Base-by-base conservation (phyloP, 2,888 invertebrate genomes). In the Meiosimyza platycephala region DNA sequence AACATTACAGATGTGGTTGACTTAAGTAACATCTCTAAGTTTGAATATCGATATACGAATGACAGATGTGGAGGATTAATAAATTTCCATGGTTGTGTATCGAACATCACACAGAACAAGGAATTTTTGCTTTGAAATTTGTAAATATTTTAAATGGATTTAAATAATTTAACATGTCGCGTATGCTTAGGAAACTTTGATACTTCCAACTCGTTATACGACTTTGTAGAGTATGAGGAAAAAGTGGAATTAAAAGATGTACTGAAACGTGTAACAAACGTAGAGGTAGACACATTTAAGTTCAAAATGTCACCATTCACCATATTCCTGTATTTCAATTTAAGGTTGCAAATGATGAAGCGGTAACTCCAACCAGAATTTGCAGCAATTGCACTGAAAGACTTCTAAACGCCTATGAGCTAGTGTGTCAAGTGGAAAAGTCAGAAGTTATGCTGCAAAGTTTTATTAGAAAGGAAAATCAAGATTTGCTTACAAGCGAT, bases 351-450 rank as follows among this genome's bases (percentile, higher is more conserved):
- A 74, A 77, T 55, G 72, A 77, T 52, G 81, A 82, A 33, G 73
- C 76, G 13, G 70, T 73, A 28, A 76, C 79, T 16, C 85, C 85
- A 0, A 77, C 75, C 1, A 80, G 78, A 13, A 75, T 85, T 51
- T 86, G 85, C 55, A 75, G 77, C 4, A 78, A 76, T 4, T 86
- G 85, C 66, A 84, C 83, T 1, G 79, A 80, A 7, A 80, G 82
- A 1, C 72, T 85, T 4, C 76, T 85, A 6, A 79, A 77, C 22
- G 82, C 85, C 1, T 85, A 82, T 72, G 82, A 83, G 68, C 85
- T 86, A 55, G 80, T 85, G 40, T 67, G 80, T 3, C 80, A 79
- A 15, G 80, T 83, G 2, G 80, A 84, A 69, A 80, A 76, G n/a
- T 80, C 84, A 0, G 82, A 85, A 67, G 73, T 75, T 40, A 74